Evolutionary conservation across 2,113 vertebrate species (phyloP).

Genomic region (Gasterosteus nipponicus): DNA sequence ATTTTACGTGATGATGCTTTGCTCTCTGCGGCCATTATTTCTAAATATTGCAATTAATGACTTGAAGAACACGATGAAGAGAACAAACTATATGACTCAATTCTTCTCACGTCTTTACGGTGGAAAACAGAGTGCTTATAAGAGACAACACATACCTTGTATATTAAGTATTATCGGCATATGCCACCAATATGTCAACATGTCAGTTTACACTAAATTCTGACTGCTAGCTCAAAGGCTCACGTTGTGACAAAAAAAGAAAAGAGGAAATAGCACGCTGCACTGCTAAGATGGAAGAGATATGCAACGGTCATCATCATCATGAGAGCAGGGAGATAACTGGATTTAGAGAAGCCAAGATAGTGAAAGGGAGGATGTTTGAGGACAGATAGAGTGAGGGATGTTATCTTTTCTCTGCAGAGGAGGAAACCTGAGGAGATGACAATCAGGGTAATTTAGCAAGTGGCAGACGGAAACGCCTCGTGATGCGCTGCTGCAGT

Average conservation of each 20-base stretch:
- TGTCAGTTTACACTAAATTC: slow-evolving; percentile 27
- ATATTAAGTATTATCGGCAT: not conserved
- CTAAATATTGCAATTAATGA: not conserved
- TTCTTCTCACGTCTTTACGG: not conserved
- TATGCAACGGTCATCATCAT: slow-evolving; percentile 76
- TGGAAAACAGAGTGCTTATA: not conserved
- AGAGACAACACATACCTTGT: not conserved
- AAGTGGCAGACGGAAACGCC: slow-evolving; percentile 74
- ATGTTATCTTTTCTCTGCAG: slow-evolving; percentile 79
- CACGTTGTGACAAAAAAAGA: slow-evolving; percentile 54
- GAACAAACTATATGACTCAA: not conserved
- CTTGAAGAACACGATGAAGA: not conserved
- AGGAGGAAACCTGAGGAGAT: slow-evolving; percentile 82
- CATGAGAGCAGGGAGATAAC: slow-evolving; percentile 74
- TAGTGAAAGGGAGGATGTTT: slow-evolving; percentile 72
- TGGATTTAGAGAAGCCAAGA: slow-evolving; percentile 76
- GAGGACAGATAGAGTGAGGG: slow-evolving; percentile 76
- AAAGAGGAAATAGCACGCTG: slow-evolving; percentile 68
- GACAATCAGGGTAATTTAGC: slow-evolving; percentile 80
- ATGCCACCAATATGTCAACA: slow-evolving; percentile 9
- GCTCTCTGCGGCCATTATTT: not conserved
- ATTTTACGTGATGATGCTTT: not conserved
- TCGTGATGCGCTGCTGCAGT: slow-evolving; percentile 56
- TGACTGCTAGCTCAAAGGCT: slow-evolving; percentile 28
- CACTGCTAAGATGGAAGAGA: slow-evolving; percentile 73